Evolutionary conservation across 2,113 vertebrate species (phyloP).

Genomic region (Desmodus rotundus): DNA sequence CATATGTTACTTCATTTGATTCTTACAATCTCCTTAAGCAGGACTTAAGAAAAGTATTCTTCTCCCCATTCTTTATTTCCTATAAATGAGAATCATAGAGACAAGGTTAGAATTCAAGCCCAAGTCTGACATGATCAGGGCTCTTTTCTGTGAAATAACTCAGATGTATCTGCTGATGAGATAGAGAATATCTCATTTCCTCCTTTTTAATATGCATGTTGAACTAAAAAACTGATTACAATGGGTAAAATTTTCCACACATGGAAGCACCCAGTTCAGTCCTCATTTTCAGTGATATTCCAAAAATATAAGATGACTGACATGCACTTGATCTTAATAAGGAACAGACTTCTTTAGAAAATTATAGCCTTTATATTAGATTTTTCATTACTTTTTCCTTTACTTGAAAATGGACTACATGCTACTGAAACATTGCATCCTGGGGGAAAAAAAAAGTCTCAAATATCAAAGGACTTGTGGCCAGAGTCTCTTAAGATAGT

Average conservation of each 20-base stretch:
- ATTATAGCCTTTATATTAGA: constrained; percentile 70
- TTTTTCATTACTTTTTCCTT: constrained; percentile 66
- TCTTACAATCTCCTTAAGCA: not conserved
- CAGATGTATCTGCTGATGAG: constrained; percentile 6
- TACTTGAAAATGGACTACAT: constrained; percentile 51
- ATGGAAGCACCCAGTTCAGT: not conserved
- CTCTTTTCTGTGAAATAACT: not conserved
- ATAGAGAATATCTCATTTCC: constrained; percentile 8
- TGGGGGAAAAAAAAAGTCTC: constrained; percentile 37
- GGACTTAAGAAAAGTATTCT: not conserved
- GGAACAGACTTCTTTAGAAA: constrained; percentile 69
- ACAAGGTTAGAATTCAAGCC: not conserved
- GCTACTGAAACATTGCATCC: constrained; percentile 52
- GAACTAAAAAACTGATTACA: constrained; percentile 32
- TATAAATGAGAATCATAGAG: not conserved
- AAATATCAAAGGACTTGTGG: constrained; percentile 68
- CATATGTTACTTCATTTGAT: not conserved
- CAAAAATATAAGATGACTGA: constrained; percentile 63
- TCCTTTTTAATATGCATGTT: constrained; percentile 39
- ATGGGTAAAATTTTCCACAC: constrained; percentile 55
- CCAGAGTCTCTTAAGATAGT: constrained; percentile 52
- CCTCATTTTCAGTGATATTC: constrained; percentile 24
- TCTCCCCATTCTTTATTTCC: not conserved
- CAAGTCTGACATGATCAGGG: not conserved
- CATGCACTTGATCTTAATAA: constrained; percentile 65